A percentile compares a stretch with the other conserved stretches of the same genome.
These are phyloP conservation scores for Enteromius afrohamiltoni DNA, from an alignment of 2,797 vertebrate genomes.

Conservation along the genomic window DNA sequence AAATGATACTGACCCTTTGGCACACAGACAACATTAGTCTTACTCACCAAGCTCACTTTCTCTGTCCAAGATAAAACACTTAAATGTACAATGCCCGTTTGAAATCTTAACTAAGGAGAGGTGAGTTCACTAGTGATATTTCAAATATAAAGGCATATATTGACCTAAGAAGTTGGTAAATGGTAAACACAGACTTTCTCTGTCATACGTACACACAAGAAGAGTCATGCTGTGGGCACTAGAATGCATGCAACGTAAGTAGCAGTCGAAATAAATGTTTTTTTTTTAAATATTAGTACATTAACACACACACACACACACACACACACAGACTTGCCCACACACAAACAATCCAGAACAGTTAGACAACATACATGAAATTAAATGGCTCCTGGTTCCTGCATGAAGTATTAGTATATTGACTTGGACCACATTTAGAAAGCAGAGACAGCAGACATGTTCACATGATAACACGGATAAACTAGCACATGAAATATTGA, in stretches of 20 bases:
- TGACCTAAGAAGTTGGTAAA: constrained; percentile 44
- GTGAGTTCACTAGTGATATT: constrained; percentile 49
- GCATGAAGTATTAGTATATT: constrained; percentile 54
- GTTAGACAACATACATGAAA: constrained; percentile 53
- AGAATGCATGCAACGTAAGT: constrained; percentile 56
- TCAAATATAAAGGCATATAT: constrained; percentile 55
- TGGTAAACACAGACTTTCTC: constrained; percentile 32
- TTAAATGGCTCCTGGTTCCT: constrained; percentile 59
- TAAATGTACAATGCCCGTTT: constrained; percentile 48
- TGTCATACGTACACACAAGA: constrained; percentile 25
- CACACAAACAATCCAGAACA: constrained; percentile 49
- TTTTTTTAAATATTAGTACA: constrained; percentile 42
- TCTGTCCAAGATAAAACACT: constrained; percentile 40
- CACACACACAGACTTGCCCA: constrained; percentile 33
- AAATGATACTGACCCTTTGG: constrained; percentile 58
- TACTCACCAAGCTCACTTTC: constrained; percentile 44
- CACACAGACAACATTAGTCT: constrained; percentile 60
- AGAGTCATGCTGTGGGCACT: constrained; percentile 60
- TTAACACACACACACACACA: constrained; percentile 20
- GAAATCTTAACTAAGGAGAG: constrained; percentile 40
- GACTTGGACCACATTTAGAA: constrained; percentile 53
- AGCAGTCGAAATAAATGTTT: constrained; percentile 48
- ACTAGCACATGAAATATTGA: constrained; percentile 16
- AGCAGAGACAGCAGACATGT: constrained; percentile 46
- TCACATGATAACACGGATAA: constrained; percentile 36